These are phyloP conservation scores for Tachina lurida DNA, from an alignment of 2,888 invertebrate species.

Conservation along the genomic window DNA sequence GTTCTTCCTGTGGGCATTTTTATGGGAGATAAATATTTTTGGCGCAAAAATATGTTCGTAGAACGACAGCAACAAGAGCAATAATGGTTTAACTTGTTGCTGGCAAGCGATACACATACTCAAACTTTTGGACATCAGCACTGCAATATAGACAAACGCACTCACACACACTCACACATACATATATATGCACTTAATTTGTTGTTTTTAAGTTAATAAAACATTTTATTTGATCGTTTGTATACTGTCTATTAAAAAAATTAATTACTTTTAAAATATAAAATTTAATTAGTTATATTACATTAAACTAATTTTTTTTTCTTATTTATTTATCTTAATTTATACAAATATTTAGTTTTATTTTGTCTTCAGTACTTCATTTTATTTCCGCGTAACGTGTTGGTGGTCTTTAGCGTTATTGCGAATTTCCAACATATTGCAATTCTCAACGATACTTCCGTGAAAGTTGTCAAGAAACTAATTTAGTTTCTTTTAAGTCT, in stretches of 20 bases:
- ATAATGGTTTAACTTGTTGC: conserved; percentile 13
- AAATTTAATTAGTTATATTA: background rate
- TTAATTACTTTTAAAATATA: background rate
- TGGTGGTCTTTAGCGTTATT: conserved; percentile 4
- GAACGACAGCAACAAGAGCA: background rate
- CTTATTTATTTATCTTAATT: background rate
- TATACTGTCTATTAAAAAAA: background rate
- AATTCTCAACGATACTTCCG: conserved; percentile 74
- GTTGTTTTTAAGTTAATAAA: background rate
- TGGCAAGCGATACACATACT: background rate
- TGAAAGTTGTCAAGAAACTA: conserved; percentile 82
- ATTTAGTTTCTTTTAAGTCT: conserved; percentile 78
- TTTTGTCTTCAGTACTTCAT: background rate
- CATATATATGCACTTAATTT: background rate
- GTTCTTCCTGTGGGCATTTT: background rate
- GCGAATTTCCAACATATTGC: conserved; percentile 31
- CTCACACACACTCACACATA: background rate
- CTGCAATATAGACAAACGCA: background rate
- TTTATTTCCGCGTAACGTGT: background rate
- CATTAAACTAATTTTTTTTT: background rate
- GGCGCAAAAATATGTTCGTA: conserved; percentile 51
- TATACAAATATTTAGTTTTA: background rate
- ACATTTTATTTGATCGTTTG: background rate
- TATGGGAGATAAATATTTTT: conserved; percentile 19
- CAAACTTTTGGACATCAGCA: background rate